Evolutionary conservation across 2,113 vertebrate species (phyloP).

Genomic region (Ancistrus triradiatus): DNA sequence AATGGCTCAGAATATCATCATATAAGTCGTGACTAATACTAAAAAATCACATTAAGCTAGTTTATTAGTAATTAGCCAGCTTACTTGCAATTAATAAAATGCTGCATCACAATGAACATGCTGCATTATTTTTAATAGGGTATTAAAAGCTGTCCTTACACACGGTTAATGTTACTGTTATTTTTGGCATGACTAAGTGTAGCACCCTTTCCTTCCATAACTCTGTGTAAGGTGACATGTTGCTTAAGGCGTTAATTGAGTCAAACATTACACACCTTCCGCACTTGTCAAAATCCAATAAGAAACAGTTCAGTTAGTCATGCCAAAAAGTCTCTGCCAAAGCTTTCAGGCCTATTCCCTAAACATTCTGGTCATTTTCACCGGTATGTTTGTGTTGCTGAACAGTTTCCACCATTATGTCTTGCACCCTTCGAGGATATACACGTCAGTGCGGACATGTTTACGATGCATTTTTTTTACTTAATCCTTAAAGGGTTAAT

Average conservation of each 20-base stretch:
- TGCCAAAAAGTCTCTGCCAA: not conserved
- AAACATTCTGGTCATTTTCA: not conserved
- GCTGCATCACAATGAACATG: no score
- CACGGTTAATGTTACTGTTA: not conserved
- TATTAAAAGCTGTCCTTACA: no score
- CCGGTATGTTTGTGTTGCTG: slow-evolving; percentile 10
- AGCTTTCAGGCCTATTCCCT: not conserved
- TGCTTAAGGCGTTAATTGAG: not conserved
- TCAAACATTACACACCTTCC: not conserved
- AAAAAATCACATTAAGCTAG: no score
- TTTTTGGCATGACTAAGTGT: not conserved
- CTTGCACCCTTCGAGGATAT: no score
- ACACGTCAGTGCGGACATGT: no score
- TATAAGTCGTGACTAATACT: no score
- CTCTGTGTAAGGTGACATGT: not conserved
- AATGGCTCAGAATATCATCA: no score
- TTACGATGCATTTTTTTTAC: no score
- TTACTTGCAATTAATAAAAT: no score
- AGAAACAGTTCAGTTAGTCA: not conserved
- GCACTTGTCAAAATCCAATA: slow-evolving; percentile 9
- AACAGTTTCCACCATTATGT: slow-evolving; percentile 12
- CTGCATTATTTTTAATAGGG: no score
- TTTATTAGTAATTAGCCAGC: no score
- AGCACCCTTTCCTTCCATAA: slow-evolving; percentile 7
- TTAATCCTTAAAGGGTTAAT: slow-evolving; percentile 1